Conservation (phyloP, 2,113 vertebrate genomes). For the Pteronura brasiliensis region DNA sequence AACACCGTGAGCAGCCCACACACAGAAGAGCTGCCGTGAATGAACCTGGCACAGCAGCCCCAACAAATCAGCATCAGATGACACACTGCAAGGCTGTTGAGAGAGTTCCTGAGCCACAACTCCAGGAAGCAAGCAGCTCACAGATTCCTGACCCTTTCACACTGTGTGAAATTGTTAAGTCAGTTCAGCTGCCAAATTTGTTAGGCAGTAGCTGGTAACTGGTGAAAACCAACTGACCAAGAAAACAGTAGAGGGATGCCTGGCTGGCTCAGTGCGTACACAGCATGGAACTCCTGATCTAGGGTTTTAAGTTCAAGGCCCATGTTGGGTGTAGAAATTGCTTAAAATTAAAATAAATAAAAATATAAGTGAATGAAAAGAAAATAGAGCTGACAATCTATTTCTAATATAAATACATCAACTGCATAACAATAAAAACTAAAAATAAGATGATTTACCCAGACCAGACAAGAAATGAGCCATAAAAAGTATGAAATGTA, state of each 20-base stretch:
- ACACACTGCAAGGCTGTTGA: neutral
- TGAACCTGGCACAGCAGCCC: neutral
- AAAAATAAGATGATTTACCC: neutral
- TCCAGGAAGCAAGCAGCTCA: neutral
- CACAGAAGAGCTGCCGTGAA: neutral
- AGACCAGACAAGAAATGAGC: neutral
- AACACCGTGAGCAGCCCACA: neutral
- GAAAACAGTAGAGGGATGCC: neutral
- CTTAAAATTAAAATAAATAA: neutral
- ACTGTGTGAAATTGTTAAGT: neutral
- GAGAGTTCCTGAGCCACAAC: neutral
- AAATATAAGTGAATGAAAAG: neutral
- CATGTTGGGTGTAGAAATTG: neutral
- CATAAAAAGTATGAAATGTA: neutral
- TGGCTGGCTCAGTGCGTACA: neutral
- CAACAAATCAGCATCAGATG: neutral
- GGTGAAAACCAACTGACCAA: conserved; percentile 8
- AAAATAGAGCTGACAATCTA: neutral
- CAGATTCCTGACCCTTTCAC: neutral
- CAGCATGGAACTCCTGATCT: neutral
- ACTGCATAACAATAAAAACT: neutral
- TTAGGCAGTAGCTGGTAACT: neutral
- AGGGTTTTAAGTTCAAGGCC: neutral
- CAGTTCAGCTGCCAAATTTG: neutral
- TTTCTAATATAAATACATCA: neutral